A percentile compares a stretch with the other conserved stretches of the same genome.
Conservation (phyloP, 1,140 invertebrate species). For the Drosophila kurseongensis region DNA sequence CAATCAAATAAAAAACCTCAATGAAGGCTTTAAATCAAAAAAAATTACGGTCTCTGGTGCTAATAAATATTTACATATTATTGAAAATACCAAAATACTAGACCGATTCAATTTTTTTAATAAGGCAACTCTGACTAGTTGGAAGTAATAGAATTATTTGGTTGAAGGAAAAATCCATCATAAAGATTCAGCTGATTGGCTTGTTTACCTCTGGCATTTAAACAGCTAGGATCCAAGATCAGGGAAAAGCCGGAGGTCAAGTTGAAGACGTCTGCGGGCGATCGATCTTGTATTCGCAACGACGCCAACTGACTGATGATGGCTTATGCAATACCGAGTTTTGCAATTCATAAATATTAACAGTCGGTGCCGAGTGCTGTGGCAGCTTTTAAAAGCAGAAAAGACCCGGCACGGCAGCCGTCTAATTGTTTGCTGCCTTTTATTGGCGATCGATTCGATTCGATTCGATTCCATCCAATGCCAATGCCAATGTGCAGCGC, state of each 20-base stretch:
- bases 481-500: constrained; percentile 43
- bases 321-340: constrained; percentile 29
- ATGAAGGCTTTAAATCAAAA: no score
- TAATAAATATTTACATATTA: no score
- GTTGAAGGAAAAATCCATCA: constrained; percentile 8
- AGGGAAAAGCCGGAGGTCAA: constrained; percentile 24
- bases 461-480: constrained; percentile 35
- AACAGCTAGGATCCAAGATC: constrained; percentile 35
- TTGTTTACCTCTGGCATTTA: not conserved
- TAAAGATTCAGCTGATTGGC: constrained; percentile 1
- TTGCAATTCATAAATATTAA: constrained; percentile 61
- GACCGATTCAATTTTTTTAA: no score
- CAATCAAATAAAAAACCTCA: no score
- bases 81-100: no score
- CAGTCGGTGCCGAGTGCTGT: not conserved
- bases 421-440: constrained; percentile 78
- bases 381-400: not conserved
- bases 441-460: constrained; percentile 69
- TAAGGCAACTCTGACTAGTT: no score
- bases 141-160: no score
- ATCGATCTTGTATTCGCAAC: constrained; percentile 7
- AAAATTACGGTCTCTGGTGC: no score
- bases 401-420: constrained; percentile 43
- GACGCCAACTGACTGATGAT: constrained; percentile 26
- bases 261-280: constrained; percentile 1